Evolutionary conservation across 1,140 invertebrate species (phyloP), one percentile per base, ranked within the genome.

Genomic region (Melipona quadrifasciata): DNA sequence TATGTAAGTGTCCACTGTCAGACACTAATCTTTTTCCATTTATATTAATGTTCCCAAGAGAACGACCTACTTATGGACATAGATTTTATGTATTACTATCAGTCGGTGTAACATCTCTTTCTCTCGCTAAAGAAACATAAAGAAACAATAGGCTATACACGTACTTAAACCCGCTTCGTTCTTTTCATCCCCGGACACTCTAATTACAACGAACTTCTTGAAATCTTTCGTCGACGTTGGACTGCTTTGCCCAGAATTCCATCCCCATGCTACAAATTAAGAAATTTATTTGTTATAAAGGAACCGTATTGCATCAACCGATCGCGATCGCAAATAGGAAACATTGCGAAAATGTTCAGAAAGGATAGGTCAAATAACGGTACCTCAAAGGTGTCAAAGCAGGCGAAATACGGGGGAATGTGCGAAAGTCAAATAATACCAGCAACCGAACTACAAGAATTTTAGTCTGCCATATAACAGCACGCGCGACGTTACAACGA

Each of bases 201-300:
- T 94, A 76, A 97, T 96, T 1, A 97, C 96, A 61, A 97, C 96
- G 91, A 96, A 96, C 90, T 96, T 96, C 89, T 96, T 96, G 67
- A 96, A 95, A 91, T 96, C 96, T 91, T 96, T 96, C 0, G 95
- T 94, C 64, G 95, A 96, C 24, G 95, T 95, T 31, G 96, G 95
- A 89, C 95, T 96, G 76, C 95, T 96, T 85, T 96, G 96, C n/a
- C 95, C 94, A 53, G 95, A 95, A 87, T 95, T 95, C 96, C 96
- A 96, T 73, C 95, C 96, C 95, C 96, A 96, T 67, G 95, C 95
- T 94, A 64, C n/a, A 91, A 93, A 73, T 0, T 34, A 82, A 68
- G 0, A 34, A 19, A 65, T 55, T 51, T 78, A 14, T 27, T 76
- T 39, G 27, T 0, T 47, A 55, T 14, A 70, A 27, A 64, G 14